Evolutionary conservation across 2,888 invertebrate species (phyloP), one percentile per base, ranked within the genome.

Genomic region (Amblyjoppa proteus): DNA sequence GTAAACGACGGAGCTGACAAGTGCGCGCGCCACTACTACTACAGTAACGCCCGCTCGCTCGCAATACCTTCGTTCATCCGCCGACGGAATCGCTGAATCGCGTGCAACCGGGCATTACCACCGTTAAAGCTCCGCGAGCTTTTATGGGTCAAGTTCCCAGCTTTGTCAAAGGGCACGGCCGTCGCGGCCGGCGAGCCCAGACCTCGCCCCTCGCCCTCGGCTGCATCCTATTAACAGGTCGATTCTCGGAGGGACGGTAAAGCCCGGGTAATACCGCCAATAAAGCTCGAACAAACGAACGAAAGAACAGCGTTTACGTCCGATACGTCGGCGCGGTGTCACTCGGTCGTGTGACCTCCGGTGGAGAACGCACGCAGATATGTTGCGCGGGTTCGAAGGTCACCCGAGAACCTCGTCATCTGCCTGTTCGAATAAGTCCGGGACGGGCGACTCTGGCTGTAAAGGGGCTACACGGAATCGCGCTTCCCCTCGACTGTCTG

Each of bases 61-160:
- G 64, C 74, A 45, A 81, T 28, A 78, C 78, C 69, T 84, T 58
- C 51, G 85, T 88, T 87, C 80, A 75, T 86, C 83, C 81, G 84
- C 69, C 73, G 73, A 74, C 69, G 68, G 71, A 88, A 87, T 88
- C 71, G 85, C 81, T 78, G 76, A 81, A 89, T 91, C 91, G 91
- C 91, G 91, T 91, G 91, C 88, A 41, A 34, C 73, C 82, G 81
- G 85, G 85, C 89, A 89, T 90, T 89, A 86, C 79, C 81, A 77
- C 74, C 78, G 85, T 82, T 87, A 86, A 91, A 89, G 89, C 88
- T 89, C 87, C 83, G 64, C 84, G 87, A 89, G 89, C 89, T 88
- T 91, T 92, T 91, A 89, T 92, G 90, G 92, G 91, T 92, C 92
- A 91, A 90, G 90, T 90, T 90, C 90, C 87, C 82, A 81, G 70